Conservation (phyloP, 37 sponge, comb jelly and placozoan genomes). For the Oscarella lobularis region DNA sequence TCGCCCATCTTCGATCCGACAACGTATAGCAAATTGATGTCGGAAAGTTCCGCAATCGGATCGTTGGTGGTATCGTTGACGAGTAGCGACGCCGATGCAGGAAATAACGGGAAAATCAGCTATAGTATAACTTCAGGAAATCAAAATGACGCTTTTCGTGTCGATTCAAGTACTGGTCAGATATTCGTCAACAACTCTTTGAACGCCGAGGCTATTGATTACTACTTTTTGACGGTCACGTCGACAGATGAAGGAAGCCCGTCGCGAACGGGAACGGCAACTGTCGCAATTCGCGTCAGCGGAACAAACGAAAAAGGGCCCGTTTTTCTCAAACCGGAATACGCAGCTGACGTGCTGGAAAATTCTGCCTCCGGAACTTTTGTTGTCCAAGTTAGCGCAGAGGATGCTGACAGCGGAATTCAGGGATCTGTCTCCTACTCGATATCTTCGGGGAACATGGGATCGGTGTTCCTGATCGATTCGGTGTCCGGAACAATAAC, state of each 20-base stretch:
- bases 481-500: constrained; percentile 19
- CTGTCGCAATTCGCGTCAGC: neutral
- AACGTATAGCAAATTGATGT: neutral
- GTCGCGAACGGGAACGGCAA: neutral
- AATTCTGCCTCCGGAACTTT: neutral
- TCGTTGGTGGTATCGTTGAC: neutral
- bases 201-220: constrained; percentile 23
- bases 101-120: constrained; percentile 16
- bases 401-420: neutral
- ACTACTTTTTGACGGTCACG: neutral
- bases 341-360: neutral
- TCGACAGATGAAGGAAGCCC: neutral
- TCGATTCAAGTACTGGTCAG: constrained; percentile 20
- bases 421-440: neutral
- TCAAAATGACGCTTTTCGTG: neutral
- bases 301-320: neutral
- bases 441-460: neutral
- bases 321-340: neutral
- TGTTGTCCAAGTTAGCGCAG: neutral
- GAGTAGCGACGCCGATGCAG: constrained; percentile 46
- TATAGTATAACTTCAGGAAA: constrained; percentile 12
- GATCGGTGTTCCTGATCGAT: constrained; percentile 19
- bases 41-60: neutral
- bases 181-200: constrained; percentile 14
- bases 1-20: constrained; percentile 14